phyloP scores from a whole-genome alignment of 2,888 invertebrate species.

The Ennomos fuscantarius region DNA sequence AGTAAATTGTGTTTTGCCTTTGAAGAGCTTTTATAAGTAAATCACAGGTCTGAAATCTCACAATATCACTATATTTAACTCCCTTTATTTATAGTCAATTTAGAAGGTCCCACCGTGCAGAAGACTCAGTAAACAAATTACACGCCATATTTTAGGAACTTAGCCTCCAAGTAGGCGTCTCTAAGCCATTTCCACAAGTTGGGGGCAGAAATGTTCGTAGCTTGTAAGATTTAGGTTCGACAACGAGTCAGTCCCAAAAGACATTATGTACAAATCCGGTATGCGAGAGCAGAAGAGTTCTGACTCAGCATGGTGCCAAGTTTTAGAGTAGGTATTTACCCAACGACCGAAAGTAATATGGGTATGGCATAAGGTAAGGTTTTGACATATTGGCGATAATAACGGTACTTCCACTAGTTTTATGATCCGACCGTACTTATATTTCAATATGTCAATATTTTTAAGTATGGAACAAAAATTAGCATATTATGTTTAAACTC shows the following conservation, averaged over 20 bases:
- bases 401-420: neutral
- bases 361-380: slow-evolving; percentile 40
- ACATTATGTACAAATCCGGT: slow-evolving; percentile 43
- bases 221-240: slow-evolving; percentile 44
- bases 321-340: slow-evolving; percentile 42
- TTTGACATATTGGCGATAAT: slow-evolving; percentile 42
- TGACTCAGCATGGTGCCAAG: slow-evolving; percentile 38
- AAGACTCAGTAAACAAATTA: slow-evolving; percentile 18
- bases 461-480: too few species aligned
- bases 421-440: too few species aligned
- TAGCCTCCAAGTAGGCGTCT: slow-evolving; percentile 9
- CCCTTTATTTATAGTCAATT: slow-evolving; percentile 1
- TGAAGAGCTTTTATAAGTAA: too few species aligned
- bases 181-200: slow-evolving; percentile 25
- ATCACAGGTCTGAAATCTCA: too few species aligned
- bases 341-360: slow-evolving; percentile 43
- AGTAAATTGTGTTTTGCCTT: too few species aligned
- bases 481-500: too few species aligned
- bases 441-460: too few species aligned
- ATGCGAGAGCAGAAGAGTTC: slow-evolving; percentile 44
- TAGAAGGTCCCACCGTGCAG: slow-evolving; percentile 1
- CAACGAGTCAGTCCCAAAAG: slow-evolving; percentile 41
- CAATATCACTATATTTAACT: too few species aligned
- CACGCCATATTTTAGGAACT: slow-evolving; percentile 23
- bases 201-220: slow-evolving; percentile 37